phyloP scores from a whole-genome alignment of 2,888 invertebrate species.

The Ferdinandea cuprea region DNA sequence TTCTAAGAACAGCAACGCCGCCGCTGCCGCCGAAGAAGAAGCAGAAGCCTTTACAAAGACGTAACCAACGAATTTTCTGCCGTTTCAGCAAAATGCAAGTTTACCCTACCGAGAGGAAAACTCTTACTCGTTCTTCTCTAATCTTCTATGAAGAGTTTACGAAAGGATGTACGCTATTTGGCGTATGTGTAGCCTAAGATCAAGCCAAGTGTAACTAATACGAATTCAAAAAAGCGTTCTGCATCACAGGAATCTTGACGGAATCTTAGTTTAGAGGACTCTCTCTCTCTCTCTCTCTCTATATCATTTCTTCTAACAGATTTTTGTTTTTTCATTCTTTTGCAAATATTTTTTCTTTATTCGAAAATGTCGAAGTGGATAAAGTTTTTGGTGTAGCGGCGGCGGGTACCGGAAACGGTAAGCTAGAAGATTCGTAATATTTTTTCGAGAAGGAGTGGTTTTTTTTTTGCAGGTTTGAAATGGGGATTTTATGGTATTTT shows the following conservation, averaged over 20 bases:
- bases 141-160: constrained; percentile 48
- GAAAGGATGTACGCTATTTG: constrained; percentile 62
- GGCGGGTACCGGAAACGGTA: neutral
- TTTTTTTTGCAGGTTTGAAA: constrained; percentile 38
- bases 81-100: constrained; percentile 69
- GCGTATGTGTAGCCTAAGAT: constrained; percentile 65
- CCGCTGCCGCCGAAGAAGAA: too few relatives aligned
- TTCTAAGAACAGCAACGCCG: constrained; percentile 51
- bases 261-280: constrained; percentile 71
- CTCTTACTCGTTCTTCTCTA: constrained; percentile 30
- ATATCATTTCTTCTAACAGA: constrained; percentile 34
- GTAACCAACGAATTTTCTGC: constrained; percentile 68
- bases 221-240: constrained; percentile 66
- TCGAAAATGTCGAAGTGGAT: constrained; percentile 46
- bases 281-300: too few relatives aligned
- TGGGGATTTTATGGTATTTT: constrained; percentile 36
- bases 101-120: constrained; percentile 62
- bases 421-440: neutral
- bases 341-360: constrained; percentile 42
- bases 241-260: constrained; percentile 69
- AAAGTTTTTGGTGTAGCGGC: constrained; percentile 42
- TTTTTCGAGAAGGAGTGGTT: constrained; percentile 24
- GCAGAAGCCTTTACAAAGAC: constrained; percentile 67
- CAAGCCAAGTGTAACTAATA: constrained; percentile 73
- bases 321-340: constrained; percentile 19